Base-by-base conservation (phyloP, 1,140 invertebrate genomes). In the Cyphomyrmex costatus region DNA sequence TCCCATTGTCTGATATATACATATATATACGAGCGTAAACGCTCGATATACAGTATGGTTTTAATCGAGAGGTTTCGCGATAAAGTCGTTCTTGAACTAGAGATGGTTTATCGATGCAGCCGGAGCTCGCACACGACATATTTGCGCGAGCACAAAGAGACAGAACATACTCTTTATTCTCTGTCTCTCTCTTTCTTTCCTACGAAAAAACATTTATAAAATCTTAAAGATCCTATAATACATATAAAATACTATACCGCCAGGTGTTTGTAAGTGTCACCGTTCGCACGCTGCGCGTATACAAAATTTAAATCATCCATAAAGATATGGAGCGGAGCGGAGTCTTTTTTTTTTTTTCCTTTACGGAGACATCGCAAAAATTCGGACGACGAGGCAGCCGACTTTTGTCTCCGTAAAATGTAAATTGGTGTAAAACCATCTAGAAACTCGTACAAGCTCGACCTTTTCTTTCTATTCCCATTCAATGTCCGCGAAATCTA, bases 1-100 rank as follows among this genome's bases (percentile, higher is more conserved):
- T 93, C 93, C 92, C 93, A 89, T 89, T 83, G 58, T 91, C 87
- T 92, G 93, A 94, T 94, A 93, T 93, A 46, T 46, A 49, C 21
- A 49, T 68, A 27, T 68, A 27, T 68, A 68, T 68, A 49, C 21
- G 73, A 90, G 88, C 85, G 89, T 86, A 42, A 53, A 87, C 85
- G 87, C 89, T 89, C 80, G 66, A 60, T 53, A 21, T 36, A 21
- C 33, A 14, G 78, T 49, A 16, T 90, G 65, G 49, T 90, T 87
- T 83, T 53, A 82, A 90, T 90, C 36, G 88, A 89, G 21, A 82
- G 88, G 49, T 85, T 60, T 80, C 66, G 16, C 24, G 68, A 79
- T 51, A 65, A 77, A 61, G 7, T 82, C 56, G 14, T 30, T 68
- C 27, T 42, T 42, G 19, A 56, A 33, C 30, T 24, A 36, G 58